phyloP scores from a whole-genome alignment of 2,113 vertebrate genomes.

The Pollimyrus isidori region DNA sequence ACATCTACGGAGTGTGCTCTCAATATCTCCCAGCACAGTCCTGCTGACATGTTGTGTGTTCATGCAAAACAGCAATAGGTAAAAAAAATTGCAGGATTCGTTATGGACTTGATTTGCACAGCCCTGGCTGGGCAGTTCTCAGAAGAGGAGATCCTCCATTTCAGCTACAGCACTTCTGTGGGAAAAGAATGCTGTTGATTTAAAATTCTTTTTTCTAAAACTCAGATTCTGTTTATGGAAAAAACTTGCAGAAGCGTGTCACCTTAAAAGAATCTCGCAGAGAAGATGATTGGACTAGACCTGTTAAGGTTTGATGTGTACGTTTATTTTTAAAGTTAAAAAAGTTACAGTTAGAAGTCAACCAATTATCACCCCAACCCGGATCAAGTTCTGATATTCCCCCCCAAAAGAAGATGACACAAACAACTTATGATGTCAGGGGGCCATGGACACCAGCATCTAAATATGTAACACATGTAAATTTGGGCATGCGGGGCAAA shows the following conservation, averaged over 20 bases:
- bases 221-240: not conserved
- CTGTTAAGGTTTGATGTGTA: not conserved
- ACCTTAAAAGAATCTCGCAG: not conserved
- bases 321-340: not conserved
- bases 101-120: not conserved
- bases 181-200: not conserved
- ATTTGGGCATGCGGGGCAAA: not conserved
- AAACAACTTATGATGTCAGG: not conserved
- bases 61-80: not conserved
- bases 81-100: not conserved
- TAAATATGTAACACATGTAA: not conserved
- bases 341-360: not conserved
- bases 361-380: not conserved
- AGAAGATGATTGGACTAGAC: not conserved
- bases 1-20: not conserved
- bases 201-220: not conserved
- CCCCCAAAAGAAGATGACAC: not conserved
- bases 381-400: not conserved
- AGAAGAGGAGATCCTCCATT: not conserved
- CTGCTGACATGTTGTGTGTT: not conserved
- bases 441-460: not conserved
- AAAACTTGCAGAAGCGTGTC: not conserved
- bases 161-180: not conserved
- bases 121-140: not conserved
- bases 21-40: not conserved